Evolutionary conservation across 64 coral and sea anemone genomes (phyloP).

Genomic region (Pocillopora verrucosa): DNA sequence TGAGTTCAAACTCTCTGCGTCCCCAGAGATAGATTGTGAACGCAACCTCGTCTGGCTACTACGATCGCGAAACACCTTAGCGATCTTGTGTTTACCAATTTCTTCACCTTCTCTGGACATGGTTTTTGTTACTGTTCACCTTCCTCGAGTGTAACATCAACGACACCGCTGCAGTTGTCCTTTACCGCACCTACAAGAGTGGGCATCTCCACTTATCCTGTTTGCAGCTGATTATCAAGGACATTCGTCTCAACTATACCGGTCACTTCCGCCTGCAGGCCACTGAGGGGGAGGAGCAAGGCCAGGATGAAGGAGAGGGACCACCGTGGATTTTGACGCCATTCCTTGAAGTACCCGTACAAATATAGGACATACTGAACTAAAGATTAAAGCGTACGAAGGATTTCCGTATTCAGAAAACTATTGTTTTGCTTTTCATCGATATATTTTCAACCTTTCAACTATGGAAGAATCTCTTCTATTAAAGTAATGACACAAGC

Average conservation of each 20-base stretch:
- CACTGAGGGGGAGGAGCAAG: not conserved
- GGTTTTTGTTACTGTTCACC: not conserved
- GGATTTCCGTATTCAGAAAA: not conserved
- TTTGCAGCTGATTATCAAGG: not conserved
- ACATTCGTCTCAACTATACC: not conserved
- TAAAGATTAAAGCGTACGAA: not conserved
- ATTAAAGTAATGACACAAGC: not conserved
- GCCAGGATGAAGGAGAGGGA: not conserved
- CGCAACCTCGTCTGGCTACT: too few species aligned
- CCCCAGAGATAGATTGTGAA: too few species aligned
- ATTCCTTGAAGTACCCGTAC: not conserved
- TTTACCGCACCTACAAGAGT: not conserved
- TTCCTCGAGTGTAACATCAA: not conserved
- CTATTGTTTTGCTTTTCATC: not conserved
- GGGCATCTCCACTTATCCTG: not conserved
- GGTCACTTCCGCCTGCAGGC: not conserved
- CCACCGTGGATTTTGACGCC: not conserved
- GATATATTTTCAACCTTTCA: too few species aligned
- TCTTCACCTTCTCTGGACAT: too few species aligned
- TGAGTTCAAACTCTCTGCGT: too few species aligned
- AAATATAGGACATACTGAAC: not conserved
- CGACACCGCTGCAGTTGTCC: not conserved
- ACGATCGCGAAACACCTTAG: too few species aligned
- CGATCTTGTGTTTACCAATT: too few species aligned
- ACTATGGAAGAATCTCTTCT: too few species aligned